Evolutionary conservation across 2,113 vertebrate species (phyloP), one percentile per base, ranked within the genome.

Genomic region (Spea multiplicata): DNA sequence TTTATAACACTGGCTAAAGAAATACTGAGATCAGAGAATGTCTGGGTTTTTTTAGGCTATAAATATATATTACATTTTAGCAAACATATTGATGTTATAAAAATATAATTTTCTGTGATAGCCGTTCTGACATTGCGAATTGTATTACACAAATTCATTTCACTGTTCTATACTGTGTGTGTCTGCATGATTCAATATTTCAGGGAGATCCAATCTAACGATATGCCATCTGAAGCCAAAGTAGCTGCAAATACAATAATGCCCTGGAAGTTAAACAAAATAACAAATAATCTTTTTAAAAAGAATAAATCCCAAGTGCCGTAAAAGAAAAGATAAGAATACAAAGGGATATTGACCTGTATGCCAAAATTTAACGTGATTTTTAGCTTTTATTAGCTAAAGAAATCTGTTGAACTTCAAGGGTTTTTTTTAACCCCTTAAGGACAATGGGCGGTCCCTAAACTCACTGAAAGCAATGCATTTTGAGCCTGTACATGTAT

Each of bases 21-120:
- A 73, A 79, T 80, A 80, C 67, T 80, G 77, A 80, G 62, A 80
- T 71, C 44, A 48, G n/a, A 68, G 44, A 57, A 67, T 44, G 50
- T 57, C 52, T 48, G 52, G 2, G 14, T 76, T 72, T 66, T 80
- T 66, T 80, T 80, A 80, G 50, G n/a, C 52, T 73, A 66, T 73
- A 80, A 80, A 73, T 73, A 80, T 80, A 80, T 80, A 80, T 80
- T 80, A 66, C 77, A 73, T 80, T 80, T 80, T 73, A 73, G 77
- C 71, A 73, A 80, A 80, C 64, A 73, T 80, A 80, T 80, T 80
- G 77, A 80, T 80, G 71, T 73, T 80, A 80, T 80, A 80, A 80
- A 73, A 73, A 80, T 80, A 80, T 80, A 80, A 80, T 80, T 80
- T 73, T 80, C 77, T 73, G 70, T 73, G 77, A 73, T 59, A 67